These are phyloP conservation scores for Neodiprion lecontei DNA, from an alignment of 1,140 invertebrate species.

Conservation along the genomic window DNA sequence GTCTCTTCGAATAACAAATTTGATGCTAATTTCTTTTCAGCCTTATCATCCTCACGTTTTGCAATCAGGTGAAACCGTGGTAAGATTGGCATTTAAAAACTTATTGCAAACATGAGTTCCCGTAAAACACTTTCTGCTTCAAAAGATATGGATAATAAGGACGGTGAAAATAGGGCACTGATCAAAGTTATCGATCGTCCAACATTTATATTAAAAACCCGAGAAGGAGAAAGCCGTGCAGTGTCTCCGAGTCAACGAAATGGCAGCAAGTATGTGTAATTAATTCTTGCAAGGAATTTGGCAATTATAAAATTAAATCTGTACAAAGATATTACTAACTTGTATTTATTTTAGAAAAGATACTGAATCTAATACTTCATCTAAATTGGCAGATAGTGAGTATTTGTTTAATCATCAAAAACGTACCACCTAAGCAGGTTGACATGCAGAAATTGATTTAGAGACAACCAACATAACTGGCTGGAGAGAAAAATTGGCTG, in stretches of 20 bases:
- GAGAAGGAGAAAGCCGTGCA: slow-evolving; percentile 62
- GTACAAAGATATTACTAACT: too few relatives aligned
- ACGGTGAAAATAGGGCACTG: slow-evolving; percentile 41
- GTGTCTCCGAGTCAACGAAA: slow-evolving; percentile 60
- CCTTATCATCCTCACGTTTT: too few relatives aligned
- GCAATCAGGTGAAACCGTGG: too few relatives aligned
- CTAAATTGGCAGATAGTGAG: slow-evolving; percentile 37
- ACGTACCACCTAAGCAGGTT: too few relatives aligned
- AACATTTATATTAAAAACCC: slow-evolving; percentile 63
- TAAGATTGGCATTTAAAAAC: too few relatives aligned
- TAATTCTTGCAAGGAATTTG: slow-evolving; percentile 18
- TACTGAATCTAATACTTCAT: slow-evolving; percentile 31
- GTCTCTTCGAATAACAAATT: too few relatives aligned
- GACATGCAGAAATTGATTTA: too few relatives aligned
- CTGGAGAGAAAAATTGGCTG: too few relatives aligned
- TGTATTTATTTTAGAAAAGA: slow-evolving; percentile 47
- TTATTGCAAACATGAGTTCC: slow-evolving; percentile 25
- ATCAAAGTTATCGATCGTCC: slow-evolving; percentile 57
- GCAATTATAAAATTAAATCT: neutral
- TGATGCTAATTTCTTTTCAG: too few relatives aligned
- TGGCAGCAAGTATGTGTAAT: slow-evolving; percentile 48
- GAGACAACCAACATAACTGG: too few relatives aligned
- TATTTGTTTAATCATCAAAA: slow-evolving; percentile 18
- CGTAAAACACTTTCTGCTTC: slow-evolving; percentile 38
- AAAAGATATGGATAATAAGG: slow-evolving; percentile 51